Evolutionary conservation across 2,113 vertebrate species (phyloP), one percentile per base, ranked within the genome.

Genomic region (Ceyx melanurus): DNA sequence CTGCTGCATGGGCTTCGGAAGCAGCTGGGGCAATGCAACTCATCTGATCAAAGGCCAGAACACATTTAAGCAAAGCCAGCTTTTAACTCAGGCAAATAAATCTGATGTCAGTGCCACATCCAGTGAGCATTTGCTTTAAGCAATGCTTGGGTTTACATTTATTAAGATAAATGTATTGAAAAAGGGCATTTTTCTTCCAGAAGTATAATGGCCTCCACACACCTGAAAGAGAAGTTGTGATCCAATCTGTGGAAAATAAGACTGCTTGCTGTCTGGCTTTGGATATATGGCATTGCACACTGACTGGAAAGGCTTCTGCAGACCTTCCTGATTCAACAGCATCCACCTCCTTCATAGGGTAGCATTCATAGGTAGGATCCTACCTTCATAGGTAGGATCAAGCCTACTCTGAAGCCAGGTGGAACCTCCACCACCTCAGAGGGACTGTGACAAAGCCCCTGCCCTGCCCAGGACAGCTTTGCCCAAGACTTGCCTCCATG

Each of bases 31-130:
- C 62, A 60, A 43, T 6, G 2, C n/a, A 86, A 75, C 43, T 89
- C 82, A 29, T 67, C 68, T 51, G 68, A 71, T 43, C 79, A 65
- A 73, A 93, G 70, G 58, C 54, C 2, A 20, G 89, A 92, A 33
- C 19, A 53, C 45, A 31, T 60, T 53, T 83, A 84, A 94, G 78
- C 20, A n/a, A 91, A 89, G 74, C 35, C 87, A 92, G 74, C 67
- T 93, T 94, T 77, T 72, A 90, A 82, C 15, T 93, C 66, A 35
- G 8, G 8, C 45, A 93, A 92, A 94, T 72, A 93, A 90, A 93
- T 48, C 61, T 33, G 53, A 68, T 45, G 74, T 46, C 87, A 90
- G 37, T 5, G 3, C 45, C 5, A 31, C 77, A 76, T 61, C 72
- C 83, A 65, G 17, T 28, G 82, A 88, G 16, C 42, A 72, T 25